Evolutionary conservation across 2,888 invertebrate genomes (phyloP).

Genomic region (Eudemis profundana): DNA sequence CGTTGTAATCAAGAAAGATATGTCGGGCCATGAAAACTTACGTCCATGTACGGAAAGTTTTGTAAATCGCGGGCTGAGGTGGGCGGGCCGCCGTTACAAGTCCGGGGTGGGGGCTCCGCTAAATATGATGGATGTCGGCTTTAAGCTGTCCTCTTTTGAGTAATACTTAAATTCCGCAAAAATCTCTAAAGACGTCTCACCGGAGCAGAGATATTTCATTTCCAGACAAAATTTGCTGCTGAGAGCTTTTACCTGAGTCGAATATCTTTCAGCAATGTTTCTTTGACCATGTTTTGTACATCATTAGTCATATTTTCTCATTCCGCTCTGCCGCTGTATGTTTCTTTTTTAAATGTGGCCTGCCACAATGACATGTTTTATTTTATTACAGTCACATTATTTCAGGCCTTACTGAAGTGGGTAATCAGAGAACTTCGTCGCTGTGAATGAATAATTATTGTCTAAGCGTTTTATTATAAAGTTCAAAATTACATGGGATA

Average conservation of each 20-base stretch:
- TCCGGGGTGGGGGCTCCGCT: slow-evolving; percentile 42
- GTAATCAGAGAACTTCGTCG: background rate
- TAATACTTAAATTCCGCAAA: slow-evolving; percentile 33
- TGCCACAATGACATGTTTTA: background rate
- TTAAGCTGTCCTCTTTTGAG: slow-evolving; percentile 38
- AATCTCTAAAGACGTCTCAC: slow-evolving; percentile 31
- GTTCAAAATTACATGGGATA: slow-evolving; percentile 46
- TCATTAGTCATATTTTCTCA: background rate
- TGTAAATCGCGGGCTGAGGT: slow-evolving; percentile 47
- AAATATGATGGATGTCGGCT: slow-evolving; percentile 49
- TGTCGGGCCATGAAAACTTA: slow-evolving; percentile 37
- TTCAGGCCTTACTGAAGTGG: background rate
- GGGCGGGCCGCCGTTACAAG: slow-evolving; percentile 45
- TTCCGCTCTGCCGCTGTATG: too few species aligned
- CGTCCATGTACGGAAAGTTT: slow-evolving; percentile 47
- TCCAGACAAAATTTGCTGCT: background rate
- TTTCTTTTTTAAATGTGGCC: too few species aligned
- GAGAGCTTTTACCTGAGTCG: background rate
- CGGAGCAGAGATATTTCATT: slow-evolving; percentile 9
- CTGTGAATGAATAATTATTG: slow-evolving; percentile 31
- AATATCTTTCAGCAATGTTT: background rate
- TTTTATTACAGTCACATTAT: background rate
- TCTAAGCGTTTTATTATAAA: slow-evolving; percentile 43
- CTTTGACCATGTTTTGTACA: background rate
- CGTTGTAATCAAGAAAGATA: slow-evolving; percentile 42